A percentile compares a stretch with the other conserved stretches of the same genome.
phyloP scores from a whole-genome alignment of 2,113 vertebrate genomes.

The Sceloporus undulatus region DNA sequence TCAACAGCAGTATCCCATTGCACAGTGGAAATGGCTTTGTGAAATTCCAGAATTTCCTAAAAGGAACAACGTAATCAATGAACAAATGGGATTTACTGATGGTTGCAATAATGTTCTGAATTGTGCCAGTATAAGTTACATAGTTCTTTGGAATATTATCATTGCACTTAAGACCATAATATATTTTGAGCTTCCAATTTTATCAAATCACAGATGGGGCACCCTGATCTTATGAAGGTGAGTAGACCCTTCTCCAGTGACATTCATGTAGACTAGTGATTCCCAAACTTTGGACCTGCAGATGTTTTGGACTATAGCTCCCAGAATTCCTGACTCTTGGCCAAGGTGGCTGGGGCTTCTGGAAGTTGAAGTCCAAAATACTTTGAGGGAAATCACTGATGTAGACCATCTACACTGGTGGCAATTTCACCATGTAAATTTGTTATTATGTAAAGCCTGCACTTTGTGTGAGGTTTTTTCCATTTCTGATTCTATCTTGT shows the following conservation, averaged over 20 bases:
- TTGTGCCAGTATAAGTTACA: neutral
- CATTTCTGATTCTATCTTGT: neutral
- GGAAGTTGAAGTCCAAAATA: no score
- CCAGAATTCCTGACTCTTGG: no score
- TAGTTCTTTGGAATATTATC: neutral
- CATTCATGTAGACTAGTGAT: neutral
- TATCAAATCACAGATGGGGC: neutral
- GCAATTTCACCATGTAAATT: neutral
- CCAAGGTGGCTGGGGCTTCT: no score
- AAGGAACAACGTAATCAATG: neutral
- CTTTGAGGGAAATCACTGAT: no score
- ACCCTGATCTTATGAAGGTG: neutral
- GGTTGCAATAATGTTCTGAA: neutral
- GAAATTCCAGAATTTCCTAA: conserved; percentile 10
- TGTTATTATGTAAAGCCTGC: neutral
- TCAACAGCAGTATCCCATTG: neutral
- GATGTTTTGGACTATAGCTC: no score
- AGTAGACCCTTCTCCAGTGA: neutral
- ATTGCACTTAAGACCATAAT: neutral
- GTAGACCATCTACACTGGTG: no score
- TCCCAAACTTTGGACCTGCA: no score
- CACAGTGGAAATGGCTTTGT: neutral
- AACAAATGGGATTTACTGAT: neutral
- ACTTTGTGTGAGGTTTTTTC: neutral
- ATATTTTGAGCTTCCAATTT: neutral